Evolutionary conservation across 2,113 vertebrate genomes (phyloP), one percentile per base, ranked within the genome.

Genomic region (Pterocles burchelli): DNA sequence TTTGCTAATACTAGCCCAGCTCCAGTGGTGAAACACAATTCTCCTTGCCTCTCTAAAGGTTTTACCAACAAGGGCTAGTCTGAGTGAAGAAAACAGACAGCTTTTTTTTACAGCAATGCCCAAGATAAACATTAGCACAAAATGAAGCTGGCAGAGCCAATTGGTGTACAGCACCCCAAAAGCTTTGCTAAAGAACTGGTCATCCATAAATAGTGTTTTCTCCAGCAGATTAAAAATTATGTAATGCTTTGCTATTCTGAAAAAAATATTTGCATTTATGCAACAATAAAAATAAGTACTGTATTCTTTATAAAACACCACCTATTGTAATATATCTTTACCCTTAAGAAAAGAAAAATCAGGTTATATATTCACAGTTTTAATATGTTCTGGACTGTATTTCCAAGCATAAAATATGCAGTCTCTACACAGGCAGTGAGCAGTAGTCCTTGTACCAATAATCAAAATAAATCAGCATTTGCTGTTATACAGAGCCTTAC

Each of bases 381-480:
- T 87, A 96, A 10, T 96, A 96, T 96, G 92, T 97, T 95, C 94
- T 96, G 58, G 85, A 96, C 84, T 89, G 86, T 85, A 93, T 93
- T 95, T 88, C 83, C 95, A 96, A 97, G 75, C 93, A 70, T 96
- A 95, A 90, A 95, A 85, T 95, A 96, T 21, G 66, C 41, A 89
- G 77, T 97, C 93, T 95, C 72, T 95, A 91, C 78, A 91, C 77
- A 97, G 97, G 95, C 97, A 97, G 97, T 98, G 96, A 96, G 91
- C 79, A 95, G 85, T 85, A 97, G 66, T 88, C 96, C 54, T 93
- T 93, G 45, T 76, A 66, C 75, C 87, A 85, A 74, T 94, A 79
- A 96, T 72, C 48, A 68, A 80, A 84, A 83, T 92, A 83, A 85
- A 86, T 88, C 78, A 88, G 93, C 89, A 90, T 84, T 80, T 97